Base-by-base conservation (phyloP, 1,140 invertebrate species). In the Diploscapter pachys region DNA sequence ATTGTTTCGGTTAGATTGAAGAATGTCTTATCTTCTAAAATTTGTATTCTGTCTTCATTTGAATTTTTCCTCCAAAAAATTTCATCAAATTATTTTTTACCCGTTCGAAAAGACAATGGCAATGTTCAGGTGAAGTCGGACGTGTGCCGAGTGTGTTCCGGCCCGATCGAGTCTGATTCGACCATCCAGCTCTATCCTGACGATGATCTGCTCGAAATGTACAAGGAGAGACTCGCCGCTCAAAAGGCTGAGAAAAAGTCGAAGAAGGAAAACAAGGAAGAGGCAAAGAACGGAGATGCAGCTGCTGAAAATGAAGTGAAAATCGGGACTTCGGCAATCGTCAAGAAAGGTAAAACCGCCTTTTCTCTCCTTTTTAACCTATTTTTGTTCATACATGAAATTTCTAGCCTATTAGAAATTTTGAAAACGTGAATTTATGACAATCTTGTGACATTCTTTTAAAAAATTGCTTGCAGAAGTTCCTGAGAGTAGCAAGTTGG, bases 131-230 rank as follows among this genome's bases (percentile, higher is more conserved):
- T 76, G 2, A 71, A 76, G 80, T 79, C 85, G 11, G 85, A 87
- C 52, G 82, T 75, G 11, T 88, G 87, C 72, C 82, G 82, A 61
- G 80, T 91, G 87, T 97, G 95, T 88, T 92, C 92, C 78, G 88
- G 90, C 84, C 87, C 90, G 2, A 94, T 91, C 85, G 87, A 87
- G 4, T 88, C 91, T 4, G 89, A 91, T 75, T 93, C 98, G 86
- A 86, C 97, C 9, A 90, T 99, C 53, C 86, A 93, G 5, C 86
- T 99, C 31, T 94, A 97, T 89, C 92, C 92, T 63, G 90, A 89
- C 52, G 87, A 85, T 5, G 92, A 91, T 50, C 92, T 95, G 82
- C 82, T 93, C 57, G 89, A 73, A 13, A 5, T 71, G 49, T 86
- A 90, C 77, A 76, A 83, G 73, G 51, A 75, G 57, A 72, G 78